phyloP scores from a whole-genome alignment of 2,888 invertebrate genomes.

The Cerastoderma edule region DNA sequence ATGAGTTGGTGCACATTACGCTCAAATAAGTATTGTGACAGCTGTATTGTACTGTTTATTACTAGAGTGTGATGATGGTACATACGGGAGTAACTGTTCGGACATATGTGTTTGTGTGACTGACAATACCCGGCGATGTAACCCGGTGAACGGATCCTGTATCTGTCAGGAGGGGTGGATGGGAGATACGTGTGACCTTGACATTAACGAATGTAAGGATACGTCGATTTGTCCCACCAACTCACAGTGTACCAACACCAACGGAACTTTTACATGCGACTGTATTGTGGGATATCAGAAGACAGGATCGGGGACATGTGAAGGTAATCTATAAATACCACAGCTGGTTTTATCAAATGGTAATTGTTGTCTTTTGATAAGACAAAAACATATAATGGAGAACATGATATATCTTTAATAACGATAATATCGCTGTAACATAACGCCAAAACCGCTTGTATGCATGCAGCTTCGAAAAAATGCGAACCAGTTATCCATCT shows the following conservation, averaged over 20 bases:
- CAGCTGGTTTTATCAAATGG: no score
- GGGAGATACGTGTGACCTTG: constrained; percentile 8
- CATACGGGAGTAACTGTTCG: constrained; percentile 14
- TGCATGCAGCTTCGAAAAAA: no score
- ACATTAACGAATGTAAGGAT: constrained; percentile 11
- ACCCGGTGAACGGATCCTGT: constrained; percentile 10
- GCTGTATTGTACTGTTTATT: no score
- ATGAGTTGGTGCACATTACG: no score
- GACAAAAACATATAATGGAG: no score
- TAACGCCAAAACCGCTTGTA: no score
- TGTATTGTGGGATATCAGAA: not conserved
- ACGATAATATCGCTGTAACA: no score
- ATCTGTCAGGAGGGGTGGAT: constrained; percentile 10
- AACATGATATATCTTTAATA: no score
- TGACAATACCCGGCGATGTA: not conserved
- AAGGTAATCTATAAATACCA: not conserved
- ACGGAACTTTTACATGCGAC: not conserved
- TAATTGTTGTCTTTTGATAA: no score
- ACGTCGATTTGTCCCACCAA: not conserved
- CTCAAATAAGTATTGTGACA: no score
- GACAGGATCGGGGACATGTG: not conserved
- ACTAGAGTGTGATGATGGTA: constrained; percentile 17
- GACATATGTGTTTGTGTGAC: constrained; percentile 2
- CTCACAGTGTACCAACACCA: not conserved
- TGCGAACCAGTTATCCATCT: no score